Base-by-base conservation (phyloP, 2,797 vertebrate genomes). In the Hephaestus fuliginosus region DNA sequence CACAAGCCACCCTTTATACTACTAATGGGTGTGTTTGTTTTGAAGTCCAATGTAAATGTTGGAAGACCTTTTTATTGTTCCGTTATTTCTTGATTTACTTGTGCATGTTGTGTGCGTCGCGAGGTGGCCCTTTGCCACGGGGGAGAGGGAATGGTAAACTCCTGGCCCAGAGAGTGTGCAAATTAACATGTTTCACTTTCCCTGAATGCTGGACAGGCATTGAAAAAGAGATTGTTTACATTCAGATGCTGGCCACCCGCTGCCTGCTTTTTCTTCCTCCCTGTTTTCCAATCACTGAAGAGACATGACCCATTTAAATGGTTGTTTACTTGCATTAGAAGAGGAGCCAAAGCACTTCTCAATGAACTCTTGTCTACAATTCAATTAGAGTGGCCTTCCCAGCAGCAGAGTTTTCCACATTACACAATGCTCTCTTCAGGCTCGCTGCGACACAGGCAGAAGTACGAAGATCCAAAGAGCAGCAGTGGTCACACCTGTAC, bases 311-410 rank as follows among this genome's bases (percentile, higher is more conserved):
- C 94, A 94, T 95, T 96, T 96, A 94, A 96, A 95, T 93, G 95
- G 94, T 94, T 96, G 95, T 96, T 96, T 96, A 96, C 95, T 96
- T 95, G 95, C 92, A 95, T 95, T 93, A 93, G 95, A 95, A 93
- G 90, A 92, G 91, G 92, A 91, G 94, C 94, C 93, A 95, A 95
- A 93, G 90, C 86, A 88, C 93, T 95, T 90, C 94, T 96, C 94
- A 96, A 96, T 96, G 95, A 95, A 94, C 95, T 96, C 95, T 96
- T 95, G 95, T 96, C 95, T 96, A 96, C 96, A 96, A 96, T 96
- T 96, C 93, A 96, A 96, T 96, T 96, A 96, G 93, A 92, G 90
- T 91, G 92, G 93, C 91, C 91, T 91, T 94, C 93, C 90, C 89
- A 93, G 93, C 86, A 86, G 84, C 87, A 86, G 82, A 82, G 83